A percentile compares a stretch with the other conserved stretches of the same genome.
These are phyloP conservation scores for Drosophila erecta DNA, from an alignment of 1,140 invertebrate species.

Conservation along the genomic window DNA sequence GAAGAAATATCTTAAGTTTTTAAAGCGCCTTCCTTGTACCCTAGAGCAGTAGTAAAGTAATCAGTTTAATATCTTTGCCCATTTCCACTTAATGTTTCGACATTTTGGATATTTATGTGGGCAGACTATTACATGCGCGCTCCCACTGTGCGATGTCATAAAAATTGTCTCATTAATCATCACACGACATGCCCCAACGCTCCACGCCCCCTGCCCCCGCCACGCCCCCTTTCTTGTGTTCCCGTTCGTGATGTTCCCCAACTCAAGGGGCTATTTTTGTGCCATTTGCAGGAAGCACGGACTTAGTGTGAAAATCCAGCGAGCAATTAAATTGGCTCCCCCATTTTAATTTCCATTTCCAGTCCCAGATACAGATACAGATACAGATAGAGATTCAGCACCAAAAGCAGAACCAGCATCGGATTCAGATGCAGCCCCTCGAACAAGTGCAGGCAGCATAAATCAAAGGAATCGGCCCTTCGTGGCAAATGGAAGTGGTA, in stretches of 20 bases:
- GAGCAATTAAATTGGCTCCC: slow-evolving; percentile 74
- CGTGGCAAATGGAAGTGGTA: slow-evolving; percentile 26
- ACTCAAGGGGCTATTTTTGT: slow-evolving; percentile 51
- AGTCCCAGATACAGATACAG: neutral
- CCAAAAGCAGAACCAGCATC: neutral
- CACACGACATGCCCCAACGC: slow-evolving; percentile 50
- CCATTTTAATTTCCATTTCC: slow-evolving; percentile 15
- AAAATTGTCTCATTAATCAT: slow-evolving; percentile 83
- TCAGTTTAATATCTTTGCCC: slow-evolving; percentile 36
- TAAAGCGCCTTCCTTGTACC: neutral
- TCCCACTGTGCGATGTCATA: slow-evolving; percentile 67
- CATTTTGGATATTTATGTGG: slow-evolving; percentile 32
- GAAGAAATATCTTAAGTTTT: neutral
- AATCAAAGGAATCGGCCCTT: slow-evolving; percentile 58
- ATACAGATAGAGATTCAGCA: no score
- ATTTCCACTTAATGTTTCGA: slow-evolving; percentile 21
- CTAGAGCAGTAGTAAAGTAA: neutral
- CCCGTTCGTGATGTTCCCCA: slow-evolving; percentile 25
- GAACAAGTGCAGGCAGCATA: slow-evolving; percentile 73
- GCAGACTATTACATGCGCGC: slow-evolving; percentile 2
- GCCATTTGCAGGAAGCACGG: slow-evolving; percentile 70
- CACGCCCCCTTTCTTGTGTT: slow-evolving; percentile 19
- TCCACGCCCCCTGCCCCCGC: neutral
- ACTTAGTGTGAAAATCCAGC: slow-evolving; percentile 76
- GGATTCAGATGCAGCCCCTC: slow-evolving; percentile 15